Conservation (phyloP, 2,113 vertebrate genomes). For the Archocentrus centrarchus region DNA sequence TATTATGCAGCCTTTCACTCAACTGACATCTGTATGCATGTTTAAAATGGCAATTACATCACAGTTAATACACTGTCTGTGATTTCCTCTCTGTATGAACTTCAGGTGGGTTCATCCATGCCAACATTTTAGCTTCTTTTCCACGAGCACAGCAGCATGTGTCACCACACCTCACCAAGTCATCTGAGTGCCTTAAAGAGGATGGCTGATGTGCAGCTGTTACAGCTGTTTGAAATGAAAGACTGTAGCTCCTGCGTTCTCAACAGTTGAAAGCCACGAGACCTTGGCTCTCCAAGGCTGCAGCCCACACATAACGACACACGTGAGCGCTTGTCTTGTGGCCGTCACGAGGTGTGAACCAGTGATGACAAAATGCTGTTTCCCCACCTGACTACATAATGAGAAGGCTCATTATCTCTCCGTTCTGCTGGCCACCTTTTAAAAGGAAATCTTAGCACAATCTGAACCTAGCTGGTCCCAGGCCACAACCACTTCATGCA, state of each 20-base stretch:
- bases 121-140: neutral
- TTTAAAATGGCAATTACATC: neutral
- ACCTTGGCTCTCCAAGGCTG: neutral
- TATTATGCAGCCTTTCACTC: neutral
- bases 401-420: constrained; percentile 72
- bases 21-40: neutral
- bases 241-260: neutral
- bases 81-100: neutral
- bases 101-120: neutral
- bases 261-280: neutral
- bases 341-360: constrained; percentile 33
- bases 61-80: neutral
- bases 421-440: constrained; percentile 51
- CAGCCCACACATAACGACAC: constrained; percentile 9
- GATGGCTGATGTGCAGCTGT: neutral
- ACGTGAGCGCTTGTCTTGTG: constrained; percentile 17
- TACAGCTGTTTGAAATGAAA: neutral
- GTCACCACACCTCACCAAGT: neutral
- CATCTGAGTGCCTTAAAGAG: neutral
- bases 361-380: constrained; percentile 28
- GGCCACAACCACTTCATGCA: constrained; percentile 36
- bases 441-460: constrained; percentile 48
- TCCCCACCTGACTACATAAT: constrained; percentile 56
- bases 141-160: neutral
- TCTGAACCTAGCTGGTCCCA: constrained; percentile 5